Evolutionary conservation across 1,140 invertebrate genomes (phyloP), one percentile per base, ranked within the genome.

Genomic region (Temnothorax nylanderi): DNA sequence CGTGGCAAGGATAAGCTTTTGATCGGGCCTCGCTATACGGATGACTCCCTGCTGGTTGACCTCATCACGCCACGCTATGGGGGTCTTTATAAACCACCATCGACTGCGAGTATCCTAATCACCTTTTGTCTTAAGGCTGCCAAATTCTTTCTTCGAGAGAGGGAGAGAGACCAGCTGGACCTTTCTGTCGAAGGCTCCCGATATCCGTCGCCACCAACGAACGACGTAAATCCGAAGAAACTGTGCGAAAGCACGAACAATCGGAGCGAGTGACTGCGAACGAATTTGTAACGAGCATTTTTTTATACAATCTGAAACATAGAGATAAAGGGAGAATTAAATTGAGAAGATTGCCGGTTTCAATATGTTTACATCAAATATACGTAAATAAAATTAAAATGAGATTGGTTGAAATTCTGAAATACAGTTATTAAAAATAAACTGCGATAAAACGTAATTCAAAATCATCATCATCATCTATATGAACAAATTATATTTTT

Each of bases 1-100:
- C 91, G 89, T 89, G 62, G 86, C 91, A 74, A 92, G 91, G 93
- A 95, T 94, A 94, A 94, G 90, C 94, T 94, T 94, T 95, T 94
- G 93, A 95, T 94, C 94, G 91, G 92, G 87, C 92, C 87, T 92
- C 88, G 91, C 90, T 92, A 84, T 87, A 88, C 91, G 92, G 90
- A 88, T 93, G 93, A 94, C 94, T 94, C 93, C 94, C 94, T 87
- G 94, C 93, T 94, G 94, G 80, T 94, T 95, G 94, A 95, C 94
- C 94, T 95, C 94, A 95, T 95, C 94, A 94, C 91, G 92, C 93
- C 77, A 93, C 94, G 93, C 94, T 93, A 94, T 94, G 92, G 94
- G 94, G 94, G 94, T 94, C 94, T 94, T 92, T 94, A 93, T 93
- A 92, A 91, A 92, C 92, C 92, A 93, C 89, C 91, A 92, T 94